A percentile compares a stretch with the other conserved stretches of the same genome.
Evolutionary conservation across 2,797 vertebrate species (phyloP).

Genomic region (Amblyraja radiata): DNA sequence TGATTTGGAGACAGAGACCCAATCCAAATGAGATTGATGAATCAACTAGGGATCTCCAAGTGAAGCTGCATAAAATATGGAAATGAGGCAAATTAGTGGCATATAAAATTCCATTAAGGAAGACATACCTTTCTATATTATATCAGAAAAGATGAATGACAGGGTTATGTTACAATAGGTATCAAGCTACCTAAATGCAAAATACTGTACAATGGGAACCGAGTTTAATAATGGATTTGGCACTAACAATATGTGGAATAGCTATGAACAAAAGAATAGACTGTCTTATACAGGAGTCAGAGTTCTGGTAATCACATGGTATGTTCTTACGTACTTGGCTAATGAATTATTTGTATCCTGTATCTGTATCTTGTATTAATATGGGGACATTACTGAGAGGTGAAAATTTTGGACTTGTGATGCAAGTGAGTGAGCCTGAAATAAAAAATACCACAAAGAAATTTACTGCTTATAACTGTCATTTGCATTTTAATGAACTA

Average conservation of each 20-base stretch:
- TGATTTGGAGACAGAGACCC: background rate
- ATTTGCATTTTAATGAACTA: no score
- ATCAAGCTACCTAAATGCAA: background rate
- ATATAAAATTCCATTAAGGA: background rate
- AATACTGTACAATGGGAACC: background rate
- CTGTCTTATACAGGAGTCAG: background rate
- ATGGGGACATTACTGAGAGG: no score
- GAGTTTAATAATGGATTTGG: background rate
- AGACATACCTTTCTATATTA: background rate
- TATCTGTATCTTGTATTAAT: no score
- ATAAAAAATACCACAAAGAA: no score
- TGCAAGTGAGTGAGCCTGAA: no score
- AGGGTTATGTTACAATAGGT: background rate
- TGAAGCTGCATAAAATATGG: background rate
- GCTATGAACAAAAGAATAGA: background rate
- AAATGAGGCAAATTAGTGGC: background rate
- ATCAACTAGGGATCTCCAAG: background rate
- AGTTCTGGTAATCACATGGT: no score
- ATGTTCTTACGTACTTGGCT: no score
- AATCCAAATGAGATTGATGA: constrained; percentile 8
- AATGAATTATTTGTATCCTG: no score
- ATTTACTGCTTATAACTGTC: no score
- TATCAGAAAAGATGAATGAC: background rate
- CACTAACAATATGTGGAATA: background rate
- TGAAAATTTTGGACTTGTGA: no score